Conservation (phyloP, 1,140 invertebrate genomes). For the Camponotus floridanus region DNA sequence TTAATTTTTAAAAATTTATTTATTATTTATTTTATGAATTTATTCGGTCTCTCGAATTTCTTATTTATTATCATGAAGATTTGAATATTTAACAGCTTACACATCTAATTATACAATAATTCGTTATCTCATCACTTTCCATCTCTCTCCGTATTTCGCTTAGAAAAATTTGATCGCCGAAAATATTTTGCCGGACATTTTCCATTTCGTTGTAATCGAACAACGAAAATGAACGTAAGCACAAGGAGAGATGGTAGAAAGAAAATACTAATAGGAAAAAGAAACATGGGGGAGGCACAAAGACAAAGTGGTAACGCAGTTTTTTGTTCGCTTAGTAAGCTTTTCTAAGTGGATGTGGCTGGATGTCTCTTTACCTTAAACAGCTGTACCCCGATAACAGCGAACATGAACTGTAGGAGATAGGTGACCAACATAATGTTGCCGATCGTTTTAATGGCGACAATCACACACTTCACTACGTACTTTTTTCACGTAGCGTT, state of each 20-base stretch:
- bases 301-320: slow-evolving; percentile 53
- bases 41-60: background rate
- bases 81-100: background rate
- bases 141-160: slow-evolving; percentile 48
- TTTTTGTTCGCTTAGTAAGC: slow-evolving; percentile 64
- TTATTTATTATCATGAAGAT: background rate
- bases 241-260: slow-evolving; percentile 4
- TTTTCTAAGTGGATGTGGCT: slow-evolving; percentile 72
- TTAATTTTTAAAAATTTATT: too few species aligned
- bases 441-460: slow-evolving; percentile 99
- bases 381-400: slow-evolving; percentile 99
- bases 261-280: background rate
- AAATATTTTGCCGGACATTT: slow-evolving; percentile 38
- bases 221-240: slow-evolving; percentile 17
- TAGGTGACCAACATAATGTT: slow-evolving; percentile 99
- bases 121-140: slow-evolving; percentile 1
- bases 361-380: slow-evolving; percentile 95
- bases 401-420: slow-evolving; percentile 99
- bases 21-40: background rate
- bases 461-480: slow-evolving; percentile 99
- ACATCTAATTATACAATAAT: slow-evolving; percentile 6
- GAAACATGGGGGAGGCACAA: background rate
- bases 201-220: background rate
- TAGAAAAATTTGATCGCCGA: slow-evolving; percentile 37
- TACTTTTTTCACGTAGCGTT: slow-evolving; percentile 89